Base-by-base conservation (phyloP, 2,113 vertebrate genomes). In the Eubucco bourcierii region DNA sequence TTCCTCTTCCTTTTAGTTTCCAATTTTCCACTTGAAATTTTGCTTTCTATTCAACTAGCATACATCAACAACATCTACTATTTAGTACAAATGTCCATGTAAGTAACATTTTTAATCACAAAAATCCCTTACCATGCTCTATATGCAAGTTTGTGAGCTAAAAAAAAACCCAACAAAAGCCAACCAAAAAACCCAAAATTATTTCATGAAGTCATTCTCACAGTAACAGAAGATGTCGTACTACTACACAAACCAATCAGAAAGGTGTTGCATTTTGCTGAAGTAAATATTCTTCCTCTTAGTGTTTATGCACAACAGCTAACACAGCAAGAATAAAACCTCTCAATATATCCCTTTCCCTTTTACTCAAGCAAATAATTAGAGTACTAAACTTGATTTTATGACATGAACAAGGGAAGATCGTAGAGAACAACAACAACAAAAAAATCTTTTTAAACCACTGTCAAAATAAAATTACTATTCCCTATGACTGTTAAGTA, bases 111-210 rank as follows among this genome's bases (percentile, higher is more conserved):
- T 12, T 24, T 52, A 66, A 77, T 17, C 25, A 10, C 25, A 65
- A 12, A 13, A 25, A 39, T 33, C 12, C 18, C 18, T 34, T 61
- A 13, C 58, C 31, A 37, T 39, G 15, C 16, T 64, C 52, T 65
- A 52, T 7, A 41, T 8, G 7, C 23, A 70, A 66, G 5, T 75
- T 78, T 50, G 78, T 34, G 23, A 44, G 6, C 23, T 12, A 14
- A 23, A 39, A 61, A 79, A 80, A 16, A 18, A 10, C 6, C 44
- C 14, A 13, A 9, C n/a, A 56, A 27, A 65, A 29, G n/a, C 4
- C 14, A 59, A 33, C 10, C 10, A n/a, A 33, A n/a, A 67, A 41
- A 0, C 1, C 6, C 9, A 4, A 58, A 8, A 5, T 39, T 65
- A 73, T 53, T 83, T 90, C 2, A 23, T 46, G 28, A 90, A 71